Base-by-base conservation (phyloP, 1,140 invertebrate species). In the Heliconius nattereri region DNA sequence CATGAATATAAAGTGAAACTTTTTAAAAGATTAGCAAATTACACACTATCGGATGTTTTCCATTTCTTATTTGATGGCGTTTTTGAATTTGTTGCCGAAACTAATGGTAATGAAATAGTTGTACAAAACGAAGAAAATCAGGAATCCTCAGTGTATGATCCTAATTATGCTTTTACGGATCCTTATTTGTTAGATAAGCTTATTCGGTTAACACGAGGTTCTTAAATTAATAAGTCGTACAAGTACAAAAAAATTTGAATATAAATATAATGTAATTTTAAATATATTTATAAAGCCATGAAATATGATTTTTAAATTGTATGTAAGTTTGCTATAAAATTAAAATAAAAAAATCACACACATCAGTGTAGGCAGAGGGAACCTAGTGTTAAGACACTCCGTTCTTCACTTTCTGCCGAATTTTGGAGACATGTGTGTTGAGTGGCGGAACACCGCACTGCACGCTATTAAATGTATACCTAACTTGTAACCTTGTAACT, bases 41-140 rank as follows among this genome's bases (percentile, higher is more conserved):
- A 85, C 57, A 90, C 85, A 1, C 11, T 91, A 19, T 82, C 87
- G 16, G 85, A 90, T 72, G 60, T 90, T 6, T 81, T 89, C 23
- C 75, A 84, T 66, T 81, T 83, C n/a, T 60, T 87, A 2, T 85
- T 88, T 60, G 83, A 89, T 71, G 86, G 89, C 19, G 71, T 91
- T 23, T 79, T 78, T 52, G 84, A 89, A 73, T 86, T 87, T 71
- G 81, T 89, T 1, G 73, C 40, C 7, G 82, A 84, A 5, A 71
- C 73, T 23, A 76, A 78, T 49, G 9, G 54, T 23, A 71, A 37
- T 71, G 60, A 57, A 60, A n/a, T 40, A 37, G n/a, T 32, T 37
- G n/a, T 75, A 16, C 54, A 81, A 32, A 70, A 75, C 8, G 60
- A n/a, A 13, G 40, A 19, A 26, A 23, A 40, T 13, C 54, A 35